Evolutionary conservation across 2,797 vertebrate species (phyloP), one percentile per base, ranked within the genome.

Genomic region (Pangasius krempfi): DNA sequence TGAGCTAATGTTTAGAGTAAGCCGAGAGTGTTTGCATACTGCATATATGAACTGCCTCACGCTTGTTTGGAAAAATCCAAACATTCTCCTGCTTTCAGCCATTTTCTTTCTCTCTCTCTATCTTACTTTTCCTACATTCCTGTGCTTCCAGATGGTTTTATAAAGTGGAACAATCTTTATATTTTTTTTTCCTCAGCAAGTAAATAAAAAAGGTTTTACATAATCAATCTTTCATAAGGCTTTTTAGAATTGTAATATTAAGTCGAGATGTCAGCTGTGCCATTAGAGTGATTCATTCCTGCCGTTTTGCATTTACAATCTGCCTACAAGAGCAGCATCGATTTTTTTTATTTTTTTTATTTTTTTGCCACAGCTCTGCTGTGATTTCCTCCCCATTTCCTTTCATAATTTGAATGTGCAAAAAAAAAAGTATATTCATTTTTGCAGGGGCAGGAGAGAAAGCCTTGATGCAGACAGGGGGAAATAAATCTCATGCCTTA

Each of bases 211-310:
- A 95, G 93, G 91, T 94, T 93, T 96, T 95, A 96, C 93, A 94
- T 94, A 95, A 97, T 97, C 95, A 96, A 96, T 97, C 96, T 96
- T 96, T 94, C 89, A 89, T 91, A 92, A 93, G 90, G 94, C 95
- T 95, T 87, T 84, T 89, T 87, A 94, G 96, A 97, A 96, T 95
- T 94, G 95, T 95, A 96, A 96, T 96, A 96, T 96, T 96, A 95
- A 96, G 95, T 95, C 93, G 93, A 94, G 92, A 95, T 96, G 96
- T 96, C 96, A 96, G 93, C 94, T 91, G 89, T 95, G 93, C 95
- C 95, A 97, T 97, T 96, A 97, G 94, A 93, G 94, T 96, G 96
- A 97, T 97, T 96, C 94, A 97, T 97, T 96, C 94, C 92, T 95
- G 94, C 94, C 92, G 91, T 96, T 96, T 95, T 95, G 95, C 95